Base-by-base conservation (phyloP, 2,888 invertebrate species). In the Anoplius nigerrimus region DNA sequence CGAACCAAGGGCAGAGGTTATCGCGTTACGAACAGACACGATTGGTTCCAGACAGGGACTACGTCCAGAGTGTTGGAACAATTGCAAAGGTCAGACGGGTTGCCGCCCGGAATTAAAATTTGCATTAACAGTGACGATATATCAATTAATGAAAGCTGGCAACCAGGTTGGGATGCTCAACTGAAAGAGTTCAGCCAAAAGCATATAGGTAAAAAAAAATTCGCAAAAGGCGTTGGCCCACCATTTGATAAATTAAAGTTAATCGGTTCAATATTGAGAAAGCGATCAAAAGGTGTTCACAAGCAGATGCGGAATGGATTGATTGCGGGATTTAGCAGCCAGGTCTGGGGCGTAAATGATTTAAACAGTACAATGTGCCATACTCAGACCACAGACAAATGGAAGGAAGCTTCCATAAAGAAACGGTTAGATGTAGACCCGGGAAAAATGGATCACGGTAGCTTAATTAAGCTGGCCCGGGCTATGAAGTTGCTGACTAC, bases 341-440 rank as follows among this genome's bases (percentile, higher is more conserved):
- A 34, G 8, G 42, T 20, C 0, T 60, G 24, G 27, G 16, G 42
- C 0, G 1, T 60, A 0, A 8, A 20, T 5, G 16, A 34, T 1
- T 0, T 0, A 60, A 60, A 2, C 1, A 6, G 11, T 18, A 16
- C 20, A 15, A 20, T 53, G 2, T 56, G 51, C 27, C 56, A 56
- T 0, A 62, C 62, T 0, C 62, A 56, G 13, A 42, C 2, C 13
- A 63, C 48, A 0, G 42, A 63, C 1, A 20, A 21, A 0, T 63
- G 62, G 62, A 63, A 56, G 4, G 48, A 27, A 0, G 18, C 3
- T 0, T 34, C 34, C 0, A 5, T 3, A 0, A 46, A 6, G 0
- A 56, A 56, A 2, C 0, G 62, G 5, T 1, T 63, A 0, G 62
- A 63, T 4, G 62, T 63, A 0, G 21, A 63, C 8, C 62, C 56